Evolutionary conservation across 2,888 invertebrate genomes (phyloP), one percentile per base, ranked within the genome.

Genomic region (Leptopilina syphax): DNA sequence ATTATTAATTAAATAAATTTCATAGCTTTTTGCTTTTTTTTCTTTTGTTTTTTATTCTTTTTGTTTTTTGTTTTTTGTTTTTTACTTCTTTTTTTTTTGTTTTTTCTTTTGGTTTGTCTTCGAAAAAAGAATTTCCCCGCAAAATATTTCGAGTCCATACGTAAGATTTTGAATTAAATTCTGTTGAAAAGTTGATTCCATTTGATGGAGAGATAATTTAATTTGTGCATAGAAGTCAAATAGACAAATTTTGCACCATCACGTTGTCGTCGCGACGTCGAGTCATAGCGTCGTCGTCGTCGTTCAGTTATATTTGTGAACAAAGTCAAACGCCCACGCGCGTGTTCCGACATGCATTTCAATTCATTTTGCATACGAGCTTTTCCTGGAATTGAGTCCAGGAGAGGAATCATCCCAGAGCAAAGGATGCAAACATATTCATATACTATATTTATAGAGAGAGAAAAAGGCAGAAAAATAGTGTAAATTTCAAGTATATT

Each of bases 361-460:
- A 73, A 50, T 73, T 73, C 12, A 9, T 34, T 34, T 73, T 73
- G 57, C 57, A 73, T 13, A n/a, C 27, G 13, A 47, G 13, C 47
- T 47, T 57, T 73, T 73, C 73, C 57, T n/a, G 57, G 57, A 73
- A 73, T 41, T 57, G 34, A 27, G 57, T 73, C 57, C 57, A 73
- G 57, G n/a, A 73, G 54, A 73, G 54, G 34, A 73, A 54, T n/a
- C 57, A 57, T 34, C 12, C 13, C 9, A 8, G 34, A 57, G n/a
- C 57, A 73, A 57, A 57, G 54, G 57, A 73, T 13, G 13, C 3
- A 73, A 12, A 50, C 24, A 27, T 54, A 70, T 12, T 34, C 34
- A 34, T 34, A 34, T 34, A 34, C 3, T 34, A 34, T 34, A 34
- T 18, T 18, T 18, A 18, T 18, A 34, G 3, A 34, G 34, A 34